phyloP scores from a whole-genome alignment of 2,888 invertebrate genomes.

The Euphydryas editha region DNA sequence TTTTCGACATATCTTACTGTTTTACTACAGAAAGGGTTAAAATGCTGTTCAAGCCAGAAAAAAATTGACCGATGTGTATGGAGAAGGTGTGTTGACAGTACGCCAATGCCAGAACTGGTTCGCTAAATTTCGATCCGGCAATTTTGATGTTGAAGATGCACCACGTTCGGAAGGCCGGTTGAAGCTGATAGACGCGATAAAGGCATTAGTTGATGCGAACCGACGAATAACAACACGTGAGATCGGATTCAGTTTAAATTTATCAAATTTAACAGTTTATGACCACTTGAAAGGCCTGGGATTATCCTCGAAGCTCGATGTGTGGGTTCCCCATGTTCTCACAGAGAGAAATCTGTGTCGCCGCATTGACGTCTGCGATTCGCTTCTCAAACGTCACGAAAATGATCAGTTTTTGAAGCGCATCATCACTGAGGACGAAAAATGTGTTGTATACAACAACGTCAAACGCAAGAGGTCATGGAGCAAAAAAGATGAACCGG shows the following conservation, averaged over 20 bases:
- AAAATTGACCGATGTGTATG: neutral
- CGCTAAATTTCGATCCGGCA: slow-evolving; percentile 44
- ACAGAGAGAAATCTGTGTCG: slow-evolving; percentile 4
- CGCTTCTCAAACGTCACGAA: slow-evolving; percentile 14
- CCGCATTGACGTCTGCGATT: slow-evolving; percentile 14
- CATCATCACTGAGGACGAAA: slow-evolving; percentile 17
- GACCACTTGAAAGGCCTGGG: neutral
- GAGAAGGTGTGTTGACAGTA: neutral
- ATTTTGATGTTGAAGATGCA: slow-evolving; percentile 45
- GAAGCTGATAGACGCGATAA: slow-evolving; percentile 27
- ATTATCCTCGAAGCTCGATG: neutral
- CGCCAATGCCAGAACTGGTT: slow-evolving; percentile 42
- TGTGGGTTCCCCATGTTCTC: neutral
- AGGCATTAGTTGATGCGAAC: slow-evolving; percentile 1
- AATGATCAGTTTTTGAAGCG: slow-evolving; percentile 21
- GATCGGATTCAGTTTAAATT: slow-evolving; percentile 7
- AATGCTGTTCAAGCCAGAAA: slow-evolving; percentile 11
- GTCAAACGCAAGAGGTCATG: neutral
- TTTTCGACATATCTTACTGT: slow-evolving; percentile 27
- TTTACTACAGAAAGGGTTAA: slow-evolving; percentile 15
- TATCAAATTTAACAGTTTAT: slow-evolving; percentile 1
- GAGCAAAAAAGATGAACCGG: neutral
- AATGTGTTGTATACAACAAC: neutral
- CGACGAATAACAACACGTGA: neutral
- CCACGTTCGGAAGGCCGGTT: slow-evolving; percentile 40